These are phyloP conservation scores for Mesocricetus auratus DNA, from an alignment of 2,113 vertebrate genomes.

Conservation along the genomic window DNA sequence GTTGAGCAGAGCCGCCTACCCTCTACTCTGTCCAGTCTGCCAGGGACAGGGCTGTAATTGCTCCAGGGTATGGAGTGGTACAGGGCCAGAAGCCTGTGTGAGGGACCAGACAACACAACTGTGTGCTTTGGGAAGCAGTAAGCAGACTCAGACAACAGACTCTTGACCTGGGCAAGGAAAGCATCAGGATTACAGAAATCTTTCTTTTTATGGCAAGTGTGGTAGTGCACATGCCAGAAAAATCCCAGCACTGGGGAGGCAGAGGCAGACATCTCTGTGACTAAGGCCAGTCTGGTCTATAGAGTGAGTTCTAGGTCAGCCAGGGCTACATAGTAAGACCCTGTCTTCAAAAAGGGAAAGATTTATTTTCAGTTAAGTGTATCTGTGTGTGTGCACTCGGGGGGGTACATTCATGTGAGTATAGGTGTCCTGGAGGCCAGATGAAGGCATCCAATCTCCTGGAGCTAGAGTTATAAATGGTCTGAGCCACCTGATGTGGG, in stretches of 20 bases:
- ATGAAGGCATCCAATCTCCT: background rate
- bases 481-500: background rate
- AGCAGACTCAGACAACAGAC: background rate
- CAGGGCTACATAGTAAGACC: background rate
- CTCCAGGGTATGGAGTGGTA: background rate
- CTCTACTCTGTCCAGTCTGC: background rate
- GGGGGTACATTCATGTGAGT: background rate
- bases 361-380: background rate
- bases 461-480: background rate
- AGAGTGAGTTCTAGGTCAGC: background rate
- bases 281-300: background rate
- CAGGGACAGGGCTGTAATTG: background rate
- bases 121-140: background rate
- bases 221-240: background rate
- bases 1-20: background rate
- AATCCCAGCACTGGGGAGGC: background rate
- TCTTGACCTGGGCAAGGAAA: background rate
- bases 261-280: background rate
- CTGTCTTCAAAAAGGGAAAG: background rate
- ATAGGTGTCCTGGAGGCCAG: background rate
- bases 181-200: background rate
- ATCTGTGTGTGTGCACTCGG: background rate
- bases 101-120: background rate
- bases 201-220: background rate
- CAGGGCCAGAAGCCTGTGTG: background rate